Base-by-base conservation (phyloP, 2,797 vertebrate genomes). In the Hylomyscus alleni region DNA sequence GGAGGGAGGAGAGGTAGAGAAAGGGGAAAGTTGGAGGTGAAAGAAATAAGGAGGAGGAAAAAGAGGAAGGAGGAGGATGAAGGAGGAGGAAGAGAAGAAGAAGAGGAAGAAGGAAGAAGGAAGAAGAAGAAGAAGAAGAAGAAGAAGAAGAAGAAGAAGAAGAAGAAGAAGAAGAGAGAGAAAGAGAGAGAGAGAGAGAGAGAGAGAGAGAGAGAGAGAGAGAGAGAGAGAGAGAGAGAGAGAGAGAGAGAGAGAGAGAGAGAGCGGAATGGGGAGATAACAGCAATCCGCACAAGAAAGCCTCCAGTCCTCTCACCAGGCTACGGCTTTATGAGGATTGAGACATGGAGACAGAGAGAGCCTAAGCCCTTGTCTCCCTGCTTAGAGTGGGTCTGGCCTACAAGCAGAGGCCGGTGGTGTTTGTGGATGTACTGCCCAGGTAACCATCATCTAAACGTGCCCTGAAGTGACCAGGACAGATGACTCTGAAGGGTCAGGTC, bases 311-410 rank as follows among this genome's bases (percentile, higher is more conserved):
- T 29, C 44, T 52, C 11, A 11, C 34, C 31, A n/a, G 60, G 52
- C 24, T 17, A 4, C n/a, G 34, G 20, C 1, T 67, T 29, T 2
- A 13, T 60, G 24, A 6, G 14, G 14, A 15, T 0, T 6, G 54
- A 34, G 60, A 40, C 6, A 78, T 47, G n/a, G 12, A 40, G 11
- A 56, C 20, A 69, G 3, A 6, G 44, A 40, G 50, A 58, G 6
- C 29, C 56, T 77, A 31, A 56, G 15, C 20, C 26, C 24, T 11
- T 88, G 67, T 37, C 85, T 69, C 24, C 22, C 22, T 15, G 0
- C 14, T 29, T 37, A 73, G 84, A 37, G 84, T 65, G 13, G 56
- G 31, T 44, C 20, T 44, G 73, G 73, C 40, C 19, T 13, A 24
- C 6, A 60, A 47, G 58, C 3, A 50, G 47, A 29, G 50, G 34